These are phyloP conservation scores for Apogon hyalosoma DNA, from an alignment of 2,797 vertebrate species.

Conservation along the genomic window DNA sequence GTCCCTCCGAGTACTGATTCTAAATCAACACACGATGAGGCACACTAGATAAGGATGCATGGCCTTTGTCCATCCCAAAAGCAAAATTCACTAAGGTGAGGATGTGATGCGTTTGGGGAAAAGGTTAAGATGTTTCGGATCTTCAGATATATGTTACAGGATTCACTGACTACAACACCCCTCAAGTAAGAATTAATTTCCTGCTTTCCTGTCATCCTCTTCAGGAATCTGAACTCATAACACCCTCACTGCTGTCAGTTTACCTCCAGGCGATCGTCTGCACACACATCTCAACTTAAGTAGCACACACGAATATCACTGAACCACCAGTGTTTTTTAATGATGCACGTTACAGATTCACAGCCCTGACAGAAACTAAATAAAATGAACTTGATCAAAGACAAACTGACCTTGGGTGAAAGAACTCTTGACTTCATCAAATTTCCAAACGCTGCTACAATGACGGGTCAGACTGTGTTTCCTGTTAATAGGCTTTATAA, in stretches of 20 bases:
- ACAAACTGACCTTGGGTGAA: constrained; percentile 3
- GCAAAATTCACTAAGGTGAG: neutral
- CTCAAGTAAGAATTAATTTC: constrained; percentile 36
- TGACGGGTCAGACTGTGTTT: constrained; percentile 7
- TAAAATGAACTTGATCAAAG: constrained; percentile 29
- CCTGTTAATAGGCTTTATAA: neutral
- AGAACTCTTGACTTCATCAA: constrained; percentile 14
- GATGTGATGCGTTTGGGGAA: constrained; percentile 9
- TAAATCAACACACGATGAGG: too few relatives aligned
- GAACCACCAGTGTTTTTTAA: constrained; percentile 15
- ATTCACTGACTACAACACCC: constrained; percentile 22
- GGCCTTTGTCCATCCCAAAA: too few relatives aligned
- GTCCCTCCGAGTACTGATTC: too few relatives aligned
- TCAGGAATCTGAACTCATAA: constrained; percentile 9
- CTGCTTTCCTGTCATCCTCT: constrained; percentile 30
- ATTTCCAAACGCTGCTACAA: constrained; percentile 17
- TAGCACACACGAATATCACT: constrained; percentile 28
- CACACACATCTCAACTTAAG: constrained; percentile 39
- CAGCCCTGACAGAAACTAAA: constrained; percentile 16
- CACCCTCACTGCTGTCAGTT: constrained; percentile 27
- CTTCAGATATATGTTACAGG: constrained; percentile 23
- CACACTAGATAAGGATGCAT: too few relatives aligned
- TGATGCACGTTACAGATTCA: constrained; percentile 7
- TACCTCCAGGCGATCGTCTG: constrained; percentile 33
- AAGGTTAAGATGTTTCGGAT: constrained; percentile 38